These are phyloP conservation scores for Syngnathus typhle DNA, from an alignment of 2,113 vertebrate genomes.

Conservation along the genomic window DNA sequence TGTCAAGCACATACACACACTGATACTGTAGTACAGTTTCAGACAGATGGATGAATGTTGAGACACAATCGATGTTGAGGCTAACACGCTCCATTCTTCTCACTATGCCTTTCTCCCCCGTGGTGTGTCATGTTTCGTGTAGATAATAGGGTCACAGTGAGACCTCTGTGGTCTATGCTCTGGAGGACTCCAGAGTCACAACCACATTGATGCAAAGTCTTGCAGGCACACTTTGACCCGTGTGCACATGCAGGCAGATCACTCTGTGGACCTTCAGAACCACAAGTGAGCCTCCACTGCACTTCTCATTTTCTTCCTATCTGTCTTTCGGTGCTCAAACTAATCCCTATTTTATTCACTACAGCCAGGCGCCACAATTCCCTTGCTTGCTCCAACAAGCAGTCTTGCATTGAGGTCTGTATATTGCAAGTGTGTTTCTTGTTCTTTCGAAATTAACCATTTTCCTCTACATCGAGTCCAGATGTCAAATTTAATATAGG, in stretches of 20 bases:
- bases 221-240: slow-evolving; percentile 45
- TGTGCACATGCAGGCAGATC: slow-evolving; percentile 54
- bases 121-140: slow-evolving; percentile 69
- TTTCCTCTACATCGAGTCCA: slow-evolving; percentile 17
- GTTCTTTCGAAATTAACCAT: slow-evolving; percentile 13
- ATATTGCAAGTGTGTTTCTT: slow-evolving; percentile 4
- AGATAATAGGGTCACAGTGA: slow-evolving; percentile 58
- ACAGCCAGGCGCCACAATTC: slow-evolving; percentile 9
- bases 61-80: slow-evolving; percentile 22
- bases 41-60: slow-evolving; percentile 15
- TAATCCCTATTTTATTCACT: slow-evolving; percentile 15
- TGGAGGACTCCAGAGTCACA: slow-evolving; percentile 48
- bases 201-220: slow-evolving; percentile 30
- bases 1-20: slow-evolving; percentile 57
- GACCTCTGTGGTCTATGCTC: slow-evolving; percentile 62
- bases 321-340: slow-evolving; percentile 24
- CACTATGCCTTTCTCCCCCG: slow-evolving; percentile 57
- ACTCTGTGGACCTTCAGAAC: slow-evolving; percentile 71
- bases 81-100: slow-evolving; percentile 7
- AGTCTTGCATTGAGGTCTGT: slow-evolving; percentile 4
- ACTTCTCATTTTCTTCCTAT: slow-evolving; percentile 48
- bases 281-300: slow-evolving; percentile 46
- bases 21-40: slow-evolving; percentile 21
- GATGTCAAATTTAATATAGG: slow-evolving; percentile 21
- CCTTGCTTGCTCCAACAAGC: slow-evolving; percentile 30